These are phyloP conservation scores for Coelopa pilipes DNA, from an alignment of 2,888 invertebrate species.

Conservation along the genomic window DNA sequence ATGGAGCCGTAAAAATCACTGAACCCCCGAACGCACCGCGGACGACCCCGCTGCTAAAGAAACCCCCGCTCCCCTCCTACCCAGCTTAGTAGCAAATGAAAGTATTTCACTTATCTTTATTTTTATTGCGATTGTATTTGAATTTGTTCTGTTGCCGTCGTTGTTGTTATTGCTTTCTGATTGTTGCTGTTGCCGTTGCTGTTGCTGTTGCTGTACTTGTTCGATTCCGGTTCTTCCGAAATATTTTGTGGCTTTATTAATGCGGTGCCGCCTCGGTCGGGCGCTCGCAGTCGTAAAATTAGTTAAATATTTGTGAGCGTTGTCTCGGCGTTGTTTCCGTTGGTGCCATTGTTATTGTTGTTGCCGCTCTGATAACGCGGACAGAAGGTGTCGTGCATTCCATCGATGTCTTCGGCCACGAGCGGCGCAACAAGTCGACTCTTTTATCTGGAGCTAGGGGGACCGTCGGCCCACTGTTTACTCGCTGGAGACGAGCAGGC, in stretches of 20 bases:
- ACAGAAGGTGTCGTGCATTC: no score
- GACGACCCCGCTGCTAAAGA: neutral
- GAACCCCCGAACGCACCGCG: neutral
- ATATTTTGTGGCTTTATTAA: constrained; percentile 16
- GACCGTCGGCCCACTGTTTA: no score
- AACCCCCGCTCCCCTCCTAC: neutral
- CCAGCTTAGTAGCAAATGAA: constrained; percentile 5
- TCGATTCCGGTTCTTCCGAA: neutral
- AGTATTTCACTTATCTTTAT: constrained; percentile 16
- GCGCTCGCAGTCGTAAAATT: constrained; percentile 2
- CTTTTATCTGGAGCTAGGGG: neutral
- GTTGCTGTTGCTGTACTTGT: no score
- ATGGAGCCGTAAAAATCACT: constrained; percentile 13
- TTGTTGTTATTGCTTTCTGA: no score
- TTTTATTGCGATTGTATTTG: constrained; percentile 9
- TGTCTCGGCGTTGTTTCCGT: neutral
- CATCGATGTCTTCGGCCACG: no score
- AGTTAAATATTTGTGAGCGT: neutral
- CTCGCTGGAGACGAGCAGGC: no score
- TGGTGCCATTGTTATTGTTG: neutral
- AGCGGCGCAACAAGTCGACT: constrained; percentile 10
- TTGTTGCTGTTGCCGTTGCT: no score
- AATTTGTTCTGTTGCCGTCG: neutral
- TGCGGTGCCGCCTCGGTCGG: neutral
- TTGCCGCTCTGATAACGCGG: no score